Percentiles rank a stretch among this genome's conserved stretches.
Evolutionary conservation across 2,797 vertebrate genomes (phyloP).

Genomic region (Gephyroberyx darwinii): DNA sequence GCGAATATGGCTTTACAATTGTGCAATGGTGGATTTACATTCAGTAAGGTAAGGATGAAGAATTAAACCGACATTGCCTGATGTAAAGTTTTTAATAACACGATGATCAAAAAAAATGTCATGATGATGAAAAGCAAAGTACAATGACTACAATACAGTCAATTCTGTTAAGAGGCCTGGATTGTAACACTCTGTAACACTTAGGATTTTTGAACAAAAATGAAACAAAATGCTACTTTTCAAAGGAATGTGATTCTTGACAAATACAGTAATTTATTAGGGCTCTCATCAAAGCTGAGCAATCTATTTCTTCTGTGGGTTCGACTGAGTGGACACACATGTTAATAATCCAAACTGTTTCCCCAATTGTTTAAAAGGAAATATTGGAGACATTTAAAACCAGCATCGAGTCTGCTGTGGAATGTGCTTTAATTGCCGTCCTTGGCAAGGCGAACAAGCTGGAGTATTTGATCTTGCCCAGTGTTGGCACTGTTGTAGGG

Average conservation of each 20-base stretch:
- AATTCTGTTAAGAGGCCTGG: conserved; percentile 9
- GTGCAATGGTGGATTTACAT: background rate
- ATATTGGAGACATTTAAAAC: conserved; percentile 83
- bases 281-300: conserved; percentile 76
- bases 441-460: conserved; percentile 71
- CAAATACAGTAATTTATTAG: conserved; percentile 79
- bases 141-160: conserved; percentile 4
- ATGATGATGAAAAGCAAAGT: conserved; percentile 26
- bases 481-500: conserved; percentile 62
- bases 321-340: conserved; percentile 78
- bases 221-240: conserved; percentile 62
- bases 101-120: background rate
- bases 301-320: conserved; percentile 70
- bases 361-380: conserved; percentile 83
- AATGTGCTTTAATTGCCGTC: conserved; percentile 81
- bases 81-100: conserved; percentile 9
- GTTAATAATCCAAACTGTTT: conserved; percentile 84
- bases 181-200: conserved; percentile 6
- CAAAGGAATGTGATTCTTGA: conserved; percentile 73
- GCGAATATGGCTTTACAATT: background rate
- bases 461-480: conserved; percentile 79
- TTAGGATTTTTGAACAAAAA: conserved; percentile 48
- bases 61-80: background rate
- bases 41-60: conserved; percentile 4
- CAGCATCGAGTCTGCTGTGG: conserved; percentile 66